Evolutionary conservation across 2,797 vertebrate species (phyloP), one percentile per base, ranked within the genome.

Genomic region (Etheostoma nigrum): DNA sequence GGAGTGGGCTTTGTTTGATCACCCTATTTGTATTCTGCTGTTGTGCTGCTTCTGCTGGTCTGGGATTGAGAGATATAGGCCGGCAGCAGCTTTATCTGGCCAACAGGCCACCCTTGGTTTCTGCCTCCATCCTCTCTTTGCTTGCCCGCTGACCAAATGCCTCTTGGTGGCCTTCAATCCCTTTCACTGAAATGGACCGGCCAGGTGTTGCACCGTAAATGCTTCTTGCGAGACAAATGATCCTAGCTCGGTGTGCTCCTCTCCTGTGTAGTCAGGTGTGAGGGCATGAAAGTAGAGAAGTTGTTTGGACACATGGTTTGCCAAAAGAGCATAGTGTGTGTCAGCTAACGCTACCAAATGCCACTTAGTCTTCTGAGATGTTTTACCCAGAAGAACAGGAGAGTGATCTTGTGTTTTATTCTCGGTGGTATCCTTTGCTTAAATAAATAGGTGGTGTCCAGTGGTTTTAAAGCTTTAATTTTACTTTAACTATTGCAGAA

Each of bases 1-100:
- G 83, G 77, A 87, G 79, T 68, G 0, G 48, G 73, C 59, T 79
- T 53, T 19, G 72, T 94, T 90, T 92, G 90, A 94, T 93, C 86
- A 84, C 61, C 87, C 86, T 68, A 93, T 94, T 93, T 92, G 87
- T 93, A 94, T 94, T 93, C 91, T 78, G 81, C 83, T 67, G 74
- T 74, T 48, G 78, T 72, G 82, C 83, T 52, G 81, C 85, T 80
- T 86, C 83, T 81, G 61, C 83, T 90, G 92, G 93, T 87, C 93
- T 92, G 91, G 71, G 87, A 85, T 69, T 82, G 88, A 91, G 84
- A 91, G 88, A 92, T 90, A 90, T 77, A 81, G 90, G 74, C 76
- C 90, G 78, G 79, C 81, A 74, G 90, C 74, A 67, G 88, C 86
- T 85, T 89, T 91, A 92, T 93, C 92, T 91, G 82, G 84, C 91